Evolutionary conservation across 2,888 invertebrate genomes (phyloP), one percentile per base, ranked within the genome.

Genomic region (Melinaea menophilus): DNA sequence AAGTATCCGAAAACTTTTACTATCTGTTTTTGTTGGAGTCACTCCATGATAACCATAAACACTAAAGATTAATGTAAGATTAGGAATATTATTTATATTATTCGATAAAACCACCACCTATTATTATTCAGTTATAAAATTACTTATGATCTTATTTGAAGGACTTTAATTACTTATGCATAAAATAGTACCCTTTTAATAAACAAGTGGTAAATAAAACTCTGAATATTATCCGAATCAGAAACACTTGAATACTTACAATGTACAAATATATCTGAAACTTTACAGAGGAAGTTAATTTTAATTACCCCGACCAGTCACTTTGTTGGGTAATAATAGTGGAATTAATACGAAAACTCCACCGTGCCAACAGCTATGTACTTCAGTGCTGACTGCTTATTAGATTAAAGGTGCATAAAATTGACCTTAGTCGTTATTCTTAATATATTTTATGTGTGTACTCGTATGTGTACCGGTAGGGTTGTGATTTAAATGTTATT

Each of bases 301-400:
- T 77, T 76, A 77, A 77, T 77, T 75, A 75, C 70, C 68, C 63
- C 67, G 60, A 58, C 61, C 65, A 70, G 66, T 76, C 61, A 62
- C 70, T 64, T 62, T 56, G 57, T 54, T 58, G 64, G 62, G 62
- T 61, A 63, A 66, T 69, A 69, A 61, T 63, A 59, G 64, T 65
- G 67, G 65, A 72, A 74, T 72, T 72, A 69, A 74, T 67, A 69
- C 58, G 62, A 62, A 66, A 71, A 67, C 22, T 58, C 54, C 45
- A 22, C 58, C 35, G 31, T 51, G 59, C 48, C 56, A 66, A 59
- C 59, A 59, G 61, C 48, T 63, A 62, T 66, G 63, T 60, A 66
- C 55, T 55, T 61, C 61, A 59, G 63, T 55, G 54, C 5, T 51
- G 13, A 31, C 37, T 11, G 48, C 9, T 13, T 22, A 22, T 22